Evolutionary conservation across 2,113 vertebrate species (phyloP), one percentile per base, ranked within the genome.

Genomic region (Thomomys bottae): DNA sequence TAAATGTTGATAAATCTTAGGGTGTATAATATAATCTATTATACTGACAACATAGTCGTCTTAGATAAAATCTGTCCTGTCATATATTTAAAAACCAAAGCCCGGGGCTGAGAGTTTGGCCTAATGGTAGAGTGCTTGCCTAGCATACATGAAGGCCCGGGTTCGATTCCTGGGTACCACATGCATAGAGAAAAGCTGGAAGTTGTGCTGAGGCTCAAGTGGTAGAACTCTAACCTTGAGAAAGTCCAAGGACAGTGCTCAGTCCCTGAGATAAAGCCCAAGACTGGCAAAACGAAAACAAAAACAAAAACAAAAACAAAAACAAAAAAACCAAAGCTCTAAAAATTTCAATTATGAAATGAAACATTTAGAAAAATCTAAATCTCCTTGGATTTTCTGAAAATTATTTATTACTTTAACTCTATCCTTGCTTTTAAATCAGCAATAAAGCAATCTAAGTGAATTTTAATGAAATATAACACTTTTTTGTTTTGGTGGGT

Each of bases 381-480:
- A 89, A 84, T 79, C 6, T 6, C n/a, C 26, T 15, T 84, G 57
- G 32, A 71, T 64, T 32, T 85, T 67, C n/a, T 71, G 18, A 93
- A 89, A 63, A 87, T 80, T 54, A 86, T 86, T 89, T 86, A 40
- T 5, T 66, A 64, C 4, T 94, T 89, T 82, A 92, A 84, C 87
- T 90, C 57, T 42, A 20, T 42, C 15, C 8, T 92, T 73, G 23
- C 34, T 86, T 79, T 92, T 73, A 6, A 11, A 87, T 76, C 10
- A 78, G 17, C 28, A 75, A 64, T 59, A 75, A 93, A 77, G 34
- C 14, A 71, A 70, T 9, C 23, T 79, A 40, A n/a, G 8, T 81
- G n/a, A 83, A 85, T 84, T 49, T 20, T 78, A 89, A 14, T 75
- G 54, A 54, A 85, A 64, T 87, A 54, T 57, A 77, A 68, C 2